Conservation (phyloP, 2,797 vertebrate species). For the Hydrocynus forskahlii region DNA sequence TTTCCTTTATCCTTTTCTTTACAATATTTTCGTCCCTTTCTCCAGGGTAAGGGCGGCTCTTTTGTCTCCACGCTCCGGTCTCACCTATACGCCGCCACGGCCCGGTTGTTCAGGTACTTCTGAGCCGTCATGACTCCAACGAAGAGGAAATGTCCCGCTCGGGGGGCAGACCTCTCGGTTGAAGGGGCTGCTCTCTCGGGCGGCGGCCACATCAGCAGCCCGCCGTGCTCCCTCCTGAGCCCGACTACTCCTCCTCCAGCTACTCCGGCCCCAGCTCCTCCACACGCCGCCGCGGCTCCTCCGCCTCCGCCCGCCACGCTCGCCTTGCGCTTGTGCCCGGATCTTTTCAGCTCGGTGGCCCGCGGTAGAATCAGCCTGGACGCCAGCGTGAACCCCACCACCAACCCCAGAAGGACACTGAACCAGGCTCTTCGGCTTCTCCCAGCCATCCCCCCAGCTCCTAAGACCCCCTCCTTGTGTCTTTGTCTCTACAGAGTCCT, state of each 20-base stretch:
- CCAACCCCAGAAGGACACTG: slow-evolving; percentile 90
- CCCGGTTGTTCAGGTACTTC: slow-evolving; percentile 94
- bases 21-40: not conserved
- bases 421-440: slow-evolving; percentile 93
- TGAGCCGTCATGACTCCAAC: slow-evolving; percentile 97
- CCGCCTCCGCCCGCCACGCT: slow-evolving; percentile 62
- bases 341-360: slow-evolving; percentile 85
- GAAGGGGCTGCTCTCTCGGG: slow-evolving; percentile 66
- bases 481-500: slow-evolving; percentile 39
- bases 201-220: slow-evolving; percentile 62
- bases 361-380: slow-evolving; percentile 89
- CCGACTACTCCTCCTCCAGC: slow-evolving; percentile 59
- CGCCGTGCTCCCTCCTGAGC: slow-evolving; percentile 63
- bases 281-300: slow-evolving; percentile 58
- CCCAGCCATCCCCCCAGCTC: slow-evolving; percentile 83
- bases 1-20: not conserved
- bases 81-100: slow-evolving; percentile 91
- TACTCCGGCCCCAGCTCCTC: slow-evolving; percentile 66
- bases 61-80: not conserved
- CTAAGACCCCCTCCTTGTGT: slow-evolving; percentile 35
- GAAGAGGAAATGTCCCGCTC: slow-evolving; percentile 81
- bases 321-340: slow-evolving; percentile 81
- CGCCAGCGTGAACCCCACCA: slow-evolving; percentile 92
- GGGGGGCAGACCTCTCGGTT: slow-evolving; percentile 67
- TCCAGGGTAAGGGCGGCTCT: not conserved